These are phyloP conservation scores for Pyrrhosoma nymphula DNA, from an alignment of 2,888 invertebrate genomes.

Conservation along the genomic window DNA sequence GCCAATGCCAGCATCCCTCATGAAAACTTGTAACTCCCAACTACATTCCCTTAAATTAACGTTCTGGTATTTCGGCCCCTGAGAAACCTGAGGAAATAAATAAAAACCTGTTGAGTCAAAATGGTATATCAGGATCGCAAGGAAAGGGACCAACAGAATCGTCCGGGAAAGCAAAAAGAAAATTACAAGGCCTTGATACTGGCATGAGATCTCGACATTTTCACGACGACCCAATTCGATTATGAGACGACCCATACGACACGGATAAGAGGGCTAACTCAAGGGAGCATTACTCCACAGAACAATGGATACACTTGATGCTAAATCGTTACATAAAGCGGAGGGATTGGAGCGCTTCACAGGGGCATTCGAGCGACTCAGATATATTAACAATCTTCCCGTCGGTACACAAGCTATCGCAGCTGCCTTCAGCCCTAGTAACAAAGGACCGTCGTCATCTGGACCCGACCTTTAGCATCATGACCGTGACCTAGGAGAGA, in stretches of 20 bases:
- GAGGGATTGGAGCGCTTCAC: background rate
- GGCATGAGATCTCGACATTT: background rate
- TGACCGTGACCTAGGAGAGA: slow-evolving; percentile 61
- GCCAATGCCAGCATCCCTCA: too few relatives aligned
- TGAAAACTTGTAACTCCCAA: too few relatives aligned
- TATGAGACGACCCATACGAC: background rate
- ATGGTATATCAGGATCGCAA: too few relatives aligned
- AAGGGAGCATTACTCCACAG: background rate
- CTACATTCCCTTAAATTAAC: too few relatives aligned
- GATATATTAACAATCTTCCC: background rate
- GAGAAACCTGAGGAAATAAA: too few relatives aligned
- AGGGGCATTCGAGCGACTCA: background rate
- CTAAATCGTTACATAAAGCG: background rate
- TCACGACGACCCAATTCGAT: background rate
- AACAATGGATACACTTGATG: background rate
- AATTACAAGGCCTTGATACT: background rate
- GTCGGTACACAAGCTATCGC: background rate
- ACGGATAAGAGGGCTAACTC: background rate
- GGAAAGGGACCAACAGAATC: too few relatives aligned
- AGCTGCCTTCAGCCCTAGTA: background rate
- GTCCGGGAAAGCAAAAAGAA: too few relatives aligned
- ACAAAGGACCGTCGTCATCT: slow-evolving; percentile 2
- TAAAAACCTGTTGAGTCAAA: too few relatives aligned
- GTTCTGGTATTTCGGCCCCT: too few relatives aligned
- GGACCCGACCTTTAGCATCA: slow-evolving; percentile 19